These are phyloP conservation scores for Eupleurogrammus muticus DNA, from an alignment of 2,797 vertebrate genomes.

Conservation along the genomic window DNA sequence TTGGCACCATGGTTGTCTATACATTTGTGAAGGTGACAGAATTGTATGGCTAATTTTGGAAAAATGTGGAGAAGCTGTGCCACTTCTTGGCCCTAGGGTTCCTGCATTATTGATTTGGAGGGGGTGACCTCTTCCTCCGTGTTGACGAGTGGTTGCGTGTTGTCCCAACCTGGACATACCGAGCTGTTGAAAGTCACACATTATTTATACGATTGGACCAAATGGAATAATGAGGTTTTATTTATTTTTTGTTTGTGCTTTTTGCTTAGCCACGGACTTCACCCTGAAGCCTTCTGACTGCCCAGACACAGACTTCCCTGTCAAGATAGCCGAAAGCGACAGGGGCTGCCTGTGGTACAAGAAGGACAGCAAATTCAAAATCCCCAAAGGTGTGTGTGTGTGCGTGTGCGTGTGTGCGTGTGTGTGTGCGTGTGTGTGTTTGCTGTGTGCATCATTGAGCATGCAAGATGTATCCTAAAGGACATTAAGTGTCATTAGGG, in stretches of 20 bases:
- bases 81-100: constrained; percentile 41
- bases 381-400: constrained; percentile 92
- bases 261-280: constrained; percentile 91
- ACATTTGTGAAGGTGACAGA: constrained; percentile 8
- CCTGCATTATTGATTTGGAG: constrained; percentile 44
- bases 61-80: constrained; percentile 20
- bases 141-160: constrained; percentile 34
- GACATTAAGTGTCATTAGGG: constrained; percentile 22
- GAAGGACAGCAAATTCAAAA: constrained; percentile 98
- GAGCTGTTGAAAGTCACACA: constrained; percentile 32
- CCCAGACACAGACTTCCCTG: constrained; percentile 90
- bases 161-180: constrained; percentile 34
- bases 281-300: constrained; percentile 90
- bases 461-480: constrained; percentile 24
- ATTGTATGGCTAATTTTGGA: constrained; percentile 11
- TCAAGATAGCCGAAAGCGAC: constrained; percentile 85
- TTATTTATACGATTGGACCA: constrained; percentile 54
- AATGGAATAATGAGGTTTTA: constrained; percentile 25
- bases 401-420: constrained; percentile 4
- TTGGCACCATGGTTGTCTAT: background rate
- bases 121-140: constrained; percentile 11
- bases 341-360: constrained; percentile 95
- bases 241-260: constrained; percentile 52
- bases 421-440: background rate
- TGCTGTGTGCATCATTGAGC: constrained; percentile 13